These are phyloP conservation scores for Nycticebus coucang DNA, from an alignment of 2,113 vertebrate species.

Conservation along the genomic window DNA sequence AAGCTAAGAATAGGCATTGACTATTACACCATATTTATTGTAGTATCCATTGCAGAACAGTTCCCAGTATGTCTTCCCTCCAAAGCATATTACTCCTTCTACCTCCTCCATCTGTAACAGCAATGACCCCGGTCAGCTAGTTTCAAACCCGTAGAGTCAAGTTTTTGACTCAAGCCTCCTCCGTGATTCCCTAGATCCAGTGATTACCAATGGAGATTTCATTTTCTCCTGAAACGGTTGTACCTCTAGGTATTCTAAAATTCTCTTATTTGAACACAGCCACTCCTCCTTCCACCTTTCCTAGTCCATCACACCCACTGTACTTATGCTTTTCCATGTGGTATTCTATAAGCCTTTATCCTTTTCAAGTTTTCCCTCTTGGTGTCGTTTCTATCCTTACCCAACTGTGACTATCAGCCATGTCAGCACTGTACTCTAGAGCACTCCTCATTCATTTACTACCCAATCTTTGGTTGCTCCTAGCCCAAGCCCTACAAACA, in stretches of 20 bases:
- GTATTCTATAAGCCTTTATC: not conserved
- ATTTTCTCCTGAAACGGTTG: not conserved
- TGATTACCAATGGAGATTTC: not conserved
- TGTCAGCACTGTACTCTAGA: not conserved
- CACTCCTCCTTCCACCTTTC: not conserved
- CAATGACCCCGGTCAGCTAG: not conserved
- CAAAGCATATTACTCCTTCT: not conserved
- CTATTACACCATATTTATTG: not conserved
- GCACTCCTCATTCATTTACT: not conserved
- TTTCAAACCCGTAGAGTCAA: not conserved
- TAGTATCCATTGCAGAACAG: not conserved
- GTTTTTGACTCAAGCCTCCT: slow-evolving; percentile 26
- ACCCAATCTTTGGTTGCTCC: not conserved
- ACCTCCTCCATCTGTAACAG: not conserved
- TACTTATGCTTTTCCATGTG: not conserved
- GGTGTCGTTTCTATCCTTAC: not conserved
- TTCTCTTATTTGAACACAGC: slow-evolving; percentile 9
- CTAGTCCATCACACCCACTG: not conserved
- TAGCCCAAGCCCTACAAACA: not conserved
- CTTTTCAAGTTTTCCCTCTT: not conserved
- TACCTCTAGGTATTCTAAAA: not conserved
- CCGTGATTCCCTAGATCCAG: not conserved
- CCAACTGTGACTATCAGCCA: not conserved
- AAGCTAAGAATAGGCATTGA: not conserved
- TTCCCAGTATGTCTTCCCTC: not conserved